A percentile compares a stretch with the other conserved stretches of the same genome.
phyloP scores from a whole-genome alignment of 2,888 invertebrate genomes.

The Rambutsinella grinnellia region DNA sequence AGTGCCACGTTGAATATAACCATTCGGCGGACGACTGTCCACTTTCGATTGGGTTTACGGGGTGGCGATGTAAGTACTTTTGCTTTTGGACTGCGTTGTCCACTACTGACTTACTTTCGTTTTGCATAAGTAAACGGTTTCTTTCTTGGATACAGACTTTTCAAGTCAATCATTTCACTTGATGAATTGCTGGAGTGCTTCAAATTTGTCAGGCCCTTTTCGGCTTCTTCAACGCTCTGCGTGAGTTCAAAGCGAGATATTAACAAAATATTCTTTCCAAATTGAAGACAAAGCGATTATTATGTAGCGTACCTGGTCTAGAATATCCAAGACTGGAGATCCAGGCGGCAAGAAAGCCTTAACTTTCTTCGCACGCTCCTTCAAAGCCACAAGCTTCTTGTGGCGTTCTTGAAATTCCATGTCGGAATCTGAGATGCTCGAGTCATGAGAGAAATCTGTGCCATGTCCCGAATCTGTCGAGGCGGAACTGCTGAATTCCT shows the following conservation, averaged over 20 bases:
- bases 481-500: constrained; percentile 63
- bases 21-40: constrained; percentile 64
- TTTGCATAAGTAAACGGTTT: constrained; percentile 50
- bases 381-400: constrained; percentile 62
- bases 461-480: constrained; percentile 66
- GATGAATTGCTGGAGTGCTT: constrained; percentile 30
- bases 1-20: constrained; percentile 65
- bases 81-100: constrained; percentile 32
- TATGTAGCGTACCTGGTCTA: constrained; percentile 56
- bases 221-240: constrained; percentile 64
- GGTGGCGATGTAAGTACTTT: constrained; percentile 33
- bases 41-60: constrained; percentile 45
- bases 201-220: constrained; percentile 62
- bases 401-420: constrained; percentile 63
- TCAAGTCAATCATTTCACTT: constrained; percentile 58
- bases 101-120: constrained; percentile 35
- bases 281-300: background rate
- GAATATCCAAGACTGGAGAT: constrained; percentile 62
- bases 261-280: background rate
- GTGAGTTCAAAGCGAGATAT: constrained; percentile 6
- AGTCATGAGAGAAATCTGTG: constrained; percentile 65
- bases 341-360: constrained; percentile 64
- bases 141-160: constrained; percentile 63
- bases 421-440: constrained; percentile 65
- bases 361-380: constrained; percentile 63